phyloP scores from a whole-genome alignment of 2,888 invertebrate species.

The Limnephilus auricula region DNA sequence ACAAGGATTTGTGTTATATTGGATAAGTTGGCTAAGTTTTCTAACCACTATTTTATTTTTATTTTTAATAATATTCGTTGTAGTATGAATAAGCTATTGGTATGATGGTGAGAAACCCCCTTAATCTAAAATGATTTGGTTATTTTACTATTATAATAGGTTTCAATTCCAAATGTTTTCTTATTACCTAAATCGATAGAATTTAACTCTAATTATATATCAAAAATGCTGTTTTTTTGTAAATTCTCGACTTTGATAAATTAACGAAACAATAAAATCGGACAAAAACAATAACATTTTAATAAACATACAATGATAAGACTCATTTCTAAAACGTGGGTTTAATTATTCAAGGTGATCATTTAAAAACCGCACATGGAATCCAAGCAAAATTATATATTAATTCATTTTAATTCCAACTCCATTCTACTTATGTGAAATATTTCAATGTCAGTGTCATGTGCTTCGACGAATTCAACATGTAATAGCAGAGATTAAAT shows the following conservation, averaged over 20 bases:
- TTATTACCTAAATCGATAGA: too few relatives aligned
- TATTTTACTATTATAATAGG: too few relatives aligned
- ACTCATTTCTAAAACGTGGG: background rate
- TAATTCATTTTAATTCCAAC: background rate
- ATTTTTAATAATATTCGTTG: too few relatives aligned
- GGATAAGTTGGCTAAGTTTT: too few relatives aligned
- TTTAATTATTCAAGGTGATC: background rate
- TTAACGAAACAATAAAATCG: background rate
- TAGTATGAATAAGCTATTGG: too few relatives aligned
- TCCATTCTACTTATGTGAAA: background rate
- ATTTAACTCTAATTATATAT: too few relatives aligned
- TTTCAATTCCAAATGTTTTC: too few relatives aligned
- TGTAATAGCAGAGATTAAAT: background rate
- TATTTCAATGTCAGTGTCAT: background rate
- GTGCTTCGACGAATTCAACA: background rate
- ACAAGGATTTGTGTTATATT: too few relatives aligned
- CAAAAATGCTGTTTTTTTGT: too few relatives aligned
- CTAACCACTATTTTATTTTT: too few relatives aligned
- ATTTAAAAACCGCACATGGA: background rate
- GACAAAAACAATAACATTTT: background rate
- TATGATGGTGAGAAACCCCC: too few relatives aligned
- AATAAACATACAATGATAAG: background rate
- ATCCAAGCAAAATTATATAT: background rate
- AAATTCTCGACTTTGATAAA: background rate
- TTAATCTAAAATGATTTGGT: too few relatives aligned